Evolutionary conservation across 2,888 invertebrate genomes (phyloP).

Genomic region (Ecdyonurus torrentis): DNA sequence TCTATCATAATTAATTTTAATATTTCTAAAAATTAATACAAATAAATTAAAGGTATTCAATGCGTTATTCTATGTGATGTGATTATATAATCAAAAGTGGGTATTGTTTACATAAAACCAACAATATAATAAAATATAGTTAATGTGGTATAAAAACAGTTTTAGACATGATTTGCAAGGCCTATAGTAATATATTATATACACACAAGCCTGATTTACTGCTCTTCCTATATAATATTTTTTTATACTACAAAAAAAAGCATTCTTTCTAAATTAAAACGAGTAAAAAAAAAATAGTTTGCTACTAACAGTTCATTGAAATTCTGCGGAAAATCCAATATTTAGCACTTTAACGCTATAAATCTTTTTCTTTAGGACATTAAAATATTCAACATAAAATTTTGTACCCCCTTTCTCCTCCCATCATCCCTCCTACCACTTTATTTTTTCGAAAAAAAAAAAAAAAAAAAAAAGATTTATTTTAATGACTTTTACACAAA

Average conservation of each 20-base stretch:
- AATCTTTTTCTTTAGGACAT: neutral
- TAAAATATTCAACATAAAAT: neutral
- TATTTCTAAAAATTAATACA: no score
- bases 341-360: neutral
- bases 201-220: neutral
- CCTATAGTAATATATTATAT: neutral
- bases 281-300: neutral
- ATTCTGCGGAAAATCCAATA: neutral
- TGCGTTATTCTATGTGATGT: no score
- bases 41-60: no score
- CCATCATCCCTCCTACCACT: no score
- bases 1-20: no score
- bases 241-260: neutral
- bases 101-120: no score
- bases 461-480: neutral
- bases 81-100: no score
- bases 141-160: no score
- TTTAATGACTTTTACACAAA: neutral
- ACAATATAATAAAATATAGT: no score
- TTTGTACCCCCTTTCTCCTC: neutral
- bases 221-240: neutral
- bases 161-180: no score
- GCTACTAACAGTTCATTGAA: neutral
- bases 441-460: no score
- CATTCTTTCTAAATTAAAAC: neutral